phyloP scores from a whole-genome alignment of 2,888 invertebrate genomes.

The Habrosyne pyritoides region DNA sequence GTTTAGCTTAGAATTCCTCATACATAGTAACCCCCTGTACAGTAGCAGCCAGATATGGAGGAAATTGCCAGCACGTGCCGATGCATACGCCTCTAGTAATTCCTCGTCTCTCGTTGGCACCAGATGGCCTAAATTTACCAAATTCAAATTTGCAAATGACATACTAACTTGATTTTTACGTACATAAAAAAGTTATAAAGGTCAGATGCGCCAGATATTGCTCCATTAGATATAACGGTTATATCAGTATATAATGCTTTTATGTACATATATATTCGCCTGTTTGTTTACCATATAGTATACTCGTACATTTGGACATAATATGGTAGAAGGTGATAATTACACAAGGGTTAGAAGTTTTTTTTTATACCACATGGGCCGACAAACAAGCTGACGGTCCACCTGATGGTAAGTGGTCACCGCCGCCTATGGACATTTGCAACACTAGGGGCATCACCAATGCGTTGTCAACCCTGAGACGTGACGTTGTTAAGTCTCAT shows the following conservation, averaged over 20 bases:
- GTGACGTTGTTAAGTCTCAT: no score
- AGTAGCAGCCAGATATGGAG: neutral
- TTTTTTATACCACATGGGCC: no score
- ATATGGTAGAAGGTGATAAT: no score
- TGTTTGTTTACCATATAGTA: no score
- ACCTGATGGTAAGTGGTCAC: no score
- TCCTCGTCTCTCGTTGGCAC: neutral
- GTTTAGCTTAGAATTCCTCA: constrained; percentile 13
- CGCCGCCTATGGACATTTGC: no score
- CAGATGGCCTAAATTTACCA: neutral
- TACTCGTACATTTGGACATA: no score
- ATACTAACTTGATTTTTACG: neutral
- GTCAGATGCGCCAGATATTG: neutral
- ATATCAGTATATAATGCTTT: neutral
- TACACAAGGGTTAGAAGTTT: no score
- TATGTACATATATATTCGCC: no score
- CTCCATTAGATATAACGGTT: neutral
- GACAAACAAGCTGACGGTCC: neutral
- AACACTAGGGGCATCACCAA: no score
- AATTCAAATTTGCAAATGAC: neutral
- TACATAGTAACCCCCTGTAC: constrained; percentile 12
- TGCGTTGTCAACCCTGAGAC: no score
- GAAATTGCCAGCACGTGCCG: neutral
- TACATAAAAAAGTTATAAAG: neutral
- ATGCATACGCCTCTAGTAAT: neutral